phyloP scores from a whole-genome alignment of 1,140 invertebrate genomes.

The Leptonema lineaticorne region DNA sequence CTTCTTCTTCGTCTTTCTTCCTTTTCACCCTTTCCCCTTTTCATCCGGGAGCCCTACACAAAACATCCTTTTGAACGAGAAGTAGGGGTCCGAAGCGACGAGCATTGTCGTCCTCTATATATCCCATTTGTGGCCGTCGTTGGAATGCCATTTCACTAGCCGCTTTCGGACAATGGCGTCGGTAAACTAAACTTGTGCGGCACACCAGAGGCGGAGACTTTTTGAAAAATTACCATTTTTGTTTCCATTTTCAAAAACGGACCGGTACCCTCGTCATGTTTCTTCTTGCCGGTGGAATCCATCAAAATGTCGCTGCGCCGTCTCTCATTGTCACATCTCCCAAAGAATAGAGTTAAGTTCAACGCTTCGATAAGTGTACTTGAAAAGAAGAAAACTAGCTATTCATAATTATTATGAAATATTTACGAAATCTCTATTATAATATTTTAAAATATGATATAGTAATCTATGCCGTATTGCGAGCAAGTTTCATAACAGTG shows the following conservation, averaged over 20 bases:
- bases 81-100: not conserved
- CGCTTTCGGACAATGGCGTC: constrained; percentile 9
- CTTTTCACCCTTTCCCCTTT: not conserved
- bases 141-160: constrained; percentile 15
- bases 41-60: not conserved
- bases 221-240: constrained; percentile 25
- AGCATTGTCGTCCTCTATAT: not conserved
- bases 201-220: not conserved
- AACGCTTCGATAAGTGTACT: too few relatives aligned
- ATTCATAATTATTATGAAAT: too few relatives aligned
- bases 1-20: too few relatives aligned
- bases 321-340: not conserved
- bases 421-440: too few relatives aligned
- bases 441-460: too few relatives aligned
- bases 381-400: too few relatives aligned
- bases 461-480: too few relatives aligned
- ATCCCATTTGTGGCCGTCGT: constrained; percentile 11
- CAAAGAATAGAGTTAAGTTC: too few relatives aligned
- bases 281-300: not conserved
- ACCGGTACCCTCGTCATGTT: constrained; percentile 1
- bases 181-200: constrained; percentile 12
- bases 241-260: constrained; percentile 4
- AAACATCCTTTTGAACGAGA: constrained; percentile 3
- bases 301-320: not conserved
- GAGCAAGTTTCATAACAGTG: too few relatives aligned